Evolutionary conservation across 2,888 invertebrate species (phyloP).

Genomic region (Phaedon cochleariae): DNA sequence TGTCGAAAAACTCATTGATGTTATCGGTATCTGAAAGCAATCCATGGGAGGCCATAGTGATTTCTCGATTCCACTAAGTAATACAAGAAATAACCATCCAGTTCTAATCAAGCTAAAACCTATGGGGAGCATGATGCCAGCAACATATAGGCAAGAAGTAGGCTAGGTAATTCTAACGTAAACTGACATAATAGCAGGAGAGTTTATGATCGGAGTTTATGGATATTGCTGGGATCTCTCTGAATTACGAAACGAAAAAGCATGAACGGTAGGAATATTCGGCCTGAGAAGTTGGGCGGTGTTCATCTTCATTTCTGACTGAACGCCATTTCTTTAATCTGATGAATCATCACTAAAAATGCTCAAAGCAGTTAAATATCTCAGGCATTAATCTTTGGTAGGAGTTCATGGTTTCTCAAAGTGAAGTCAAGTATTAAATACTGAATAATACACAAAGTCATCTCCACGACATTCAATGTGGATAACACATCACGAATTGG

Average conservation of each 20-base stretch:
- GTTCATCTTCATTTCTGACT: neutral
- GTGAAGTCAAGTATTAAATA: too few species aligned
- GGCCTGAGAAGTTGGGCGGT: neutral
- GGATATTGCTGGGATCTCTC: neutral
- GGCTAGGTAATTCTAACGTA: conserved; percentile 11
- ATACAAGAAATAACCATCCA: conserved; percentile 14
- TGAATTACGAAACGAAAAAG: neutral
- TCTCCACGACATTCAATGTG: too few species aligned
- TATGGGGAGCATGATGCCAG: conserved; percentile 9
- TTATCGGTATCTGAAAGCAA: conserved; percentile 14
- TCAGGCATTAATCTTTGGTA: too few species aligned
- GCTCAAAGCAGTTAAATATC: too few species aligned
- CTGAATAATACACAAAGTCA: too few species aligned
- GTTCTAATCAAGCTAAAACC: conserved; percentile 20
- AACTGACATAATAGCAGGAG: conserved; percentile 11
- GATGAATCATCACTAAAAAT: too few species aligned
- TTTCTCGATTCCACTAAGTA: conserved; percentile 17
- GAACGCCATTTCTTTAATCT: neutral
- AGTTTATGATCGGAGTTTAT: neutral
- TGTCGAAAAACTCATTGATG: neutral
- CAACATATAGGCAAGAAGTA: conserved; percentile 10
- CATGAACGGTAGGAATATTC: neutral
- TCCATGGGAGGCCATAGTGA: conserved; percentile 12
- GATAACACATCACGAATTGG: too few species aligned
- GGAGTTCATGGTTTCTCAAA: too few species aligned